Base-by-base conservation (phyloP, 2,113 vertebrate species). In the Pogona vitticeps region DNA sequence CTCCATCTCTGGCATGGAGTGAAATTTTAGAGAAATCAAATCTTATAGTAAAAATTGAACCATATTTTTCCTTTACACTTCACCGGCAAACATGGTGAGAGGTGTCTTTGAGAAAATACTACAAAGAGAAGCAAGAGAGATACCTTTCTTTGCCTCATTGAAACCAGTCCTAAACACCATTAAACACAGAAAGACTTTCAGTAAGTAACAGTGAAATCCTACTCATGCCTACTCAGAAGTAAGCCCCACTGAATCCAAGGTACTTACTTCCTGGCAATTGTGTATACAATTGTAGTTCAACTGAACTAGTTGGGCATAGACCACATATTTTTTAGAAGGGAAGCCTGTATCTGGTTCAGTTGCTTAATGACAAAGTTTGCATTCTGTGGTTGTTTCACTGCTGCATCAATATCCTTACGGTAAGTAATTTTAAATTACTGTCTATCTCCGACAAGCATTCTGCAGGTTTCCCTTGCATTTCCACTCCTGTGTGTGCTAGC, bases 351-450 rank as follows among this genome's bases (percentile, higher is more conserved):
- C 75, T 85, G 70, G 83, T 40, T 90, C 76, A 17, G 80, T 18
- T 84, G 28, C 26, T 84, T 86, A 76, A 20, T 33, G 63, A 21
- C 85, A 67, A 59, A 68, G 46, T 87, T 85, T 89, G 81, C 76
- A 0, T 38, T 71, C 89, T 80, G 63, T 67, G 14, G 72, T 72
- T 86, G 15, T 33, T 86, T 91, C 71, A 80, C 65, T 88, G 86
- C 83, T 89, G 86, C 83, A 83, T 86, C 2, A 0, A 85, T 76
- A 79, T 79, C 83, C 83, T 68, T 80, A 90, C 86, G 83, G 88
- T 71, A 91, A 91, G 80, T 67, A 67, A 88, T 94, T 90, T 92
- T 14, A 73, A 92, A 90, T 92, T 82, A 88, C 90, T 89, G 72
- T 80, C 90, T 88, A 46, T 89, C 89, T 90, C 88, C 90, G 86